Conservation (phyloP, 2,797 vertebrate species). For the Galago senegalensis region DNA sequence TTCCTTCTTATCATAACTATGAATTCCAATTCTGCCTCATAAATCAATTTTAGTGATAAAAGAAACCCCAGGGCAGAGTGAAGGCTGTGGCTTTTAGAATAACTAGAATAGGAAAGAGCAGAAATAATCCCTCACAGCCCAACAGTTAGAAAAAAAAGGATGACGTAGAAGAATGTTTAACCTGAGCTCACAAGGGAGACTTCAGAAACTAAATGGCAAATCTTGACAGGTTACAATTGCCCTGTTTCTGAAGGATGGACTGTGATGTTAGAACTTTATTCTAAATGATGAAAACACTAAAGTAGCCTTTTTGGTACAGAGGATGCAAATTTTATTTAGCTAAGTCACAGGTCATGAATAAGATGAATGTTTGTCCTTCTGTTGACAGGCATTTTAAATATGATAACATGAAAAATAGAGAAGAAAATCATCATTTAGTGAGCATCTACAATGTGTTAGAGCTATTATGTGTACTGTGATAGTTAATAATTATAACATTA, state of each 20-base stretch:
- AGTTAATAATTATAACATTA: background rate
- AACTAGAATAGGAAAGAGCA: background rate
- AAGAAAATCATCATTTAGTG: background rate
- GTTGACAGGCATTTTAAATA: background rate
- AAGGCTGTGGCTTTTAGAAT: background rate
- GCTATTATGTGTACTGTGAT: accelerated
- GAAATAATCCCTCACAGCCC: background rate
- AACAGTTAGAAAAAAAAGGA: background rate
- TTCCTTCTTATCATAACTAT: background rate
- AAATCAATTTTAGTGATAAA: background rate
- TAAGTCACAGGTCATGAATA: background rate
- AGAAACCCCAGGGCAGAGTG: background rate
- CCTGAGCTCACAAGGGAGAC: background rate
- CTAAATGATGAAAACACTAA: background rate
- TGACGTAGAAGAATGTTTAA: background rate
- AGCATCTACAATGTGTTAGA: background rate
- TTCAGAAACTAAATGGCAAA: background rate
- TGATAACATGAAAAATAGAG: background rate
- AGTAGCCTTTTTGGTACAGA: background rate
- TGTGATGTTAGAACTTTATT: background rate
- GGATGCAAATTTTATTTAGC: background rate
- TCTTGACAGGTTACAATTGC: background rate
- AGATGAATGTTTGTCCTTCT: background rate
- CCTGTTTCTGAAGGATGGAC: background rate
- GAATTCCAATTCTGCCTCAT: constrained; percentile 15